Percentiles rank a stretch among this genome's conserved stretches.
Conservation (phyloP, 2,888 invertebrate genomes). For the Cataglyphis cursor region DNA sequence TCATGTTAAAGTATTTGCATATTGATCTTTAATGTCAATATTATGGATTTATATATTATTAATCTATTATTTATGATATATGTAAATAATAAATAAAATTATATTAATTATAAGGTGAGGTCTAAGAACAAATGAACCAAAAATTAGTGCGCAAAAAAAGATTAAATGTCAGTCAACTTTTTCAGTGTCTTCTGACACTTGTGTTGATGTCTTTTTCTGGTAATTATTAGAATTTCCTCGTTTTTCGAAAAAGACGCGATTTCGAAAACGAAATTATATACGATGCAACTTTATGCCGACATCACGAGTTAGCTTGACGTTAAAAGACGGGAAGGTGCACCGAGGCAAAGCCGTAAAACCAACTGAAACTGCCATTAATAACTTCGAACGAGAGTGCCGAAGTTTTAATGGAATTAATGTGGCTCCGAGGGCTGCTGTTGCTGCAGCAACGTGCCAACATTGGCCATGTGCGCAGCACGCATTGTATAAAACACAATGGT, state of each 20-base stretch:
- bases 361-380: constrained; percentile 70
- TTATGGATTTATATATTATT: background rate
- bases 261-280: constrained; percentile 49
- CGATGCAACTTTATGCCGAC: constrained; percentile 40
- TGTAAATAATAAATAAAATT: background rate
- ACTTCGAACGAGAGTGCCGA: constrained; percentile 65
- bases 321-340: constrained; percentile 41
- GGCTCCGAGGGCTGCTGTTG: constrained; percentile 31
- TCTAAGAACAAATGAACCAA: background rate
- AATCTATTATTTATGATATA: background rate
- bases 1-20: background rate
- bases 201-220: background rate
- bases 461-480: constrained; percentile 41
- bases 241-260: background rate
- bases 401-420: constrained; percentile 74
- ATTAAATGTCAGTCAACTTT: constrained; percentile 27
- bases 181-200: background rate
- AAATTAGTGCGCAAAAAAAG: background rate
- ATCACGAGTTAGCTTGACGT: constrained; percentile 40
- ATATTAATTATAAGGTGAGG: background rate
- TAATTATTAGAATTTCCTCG: constrained; percentile 31
- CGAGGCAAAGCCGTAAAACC: constrained; percentile 45
- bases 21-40: background rate
- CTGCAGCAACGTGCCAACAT: constrained; percentile 40
- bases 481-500: constrained; percentile 27